These are phyloP conservation scores for Pinna nobilis DNA, from an alignment of 1,140 invertebrate species.

Conservation along the genomic window DNA sequence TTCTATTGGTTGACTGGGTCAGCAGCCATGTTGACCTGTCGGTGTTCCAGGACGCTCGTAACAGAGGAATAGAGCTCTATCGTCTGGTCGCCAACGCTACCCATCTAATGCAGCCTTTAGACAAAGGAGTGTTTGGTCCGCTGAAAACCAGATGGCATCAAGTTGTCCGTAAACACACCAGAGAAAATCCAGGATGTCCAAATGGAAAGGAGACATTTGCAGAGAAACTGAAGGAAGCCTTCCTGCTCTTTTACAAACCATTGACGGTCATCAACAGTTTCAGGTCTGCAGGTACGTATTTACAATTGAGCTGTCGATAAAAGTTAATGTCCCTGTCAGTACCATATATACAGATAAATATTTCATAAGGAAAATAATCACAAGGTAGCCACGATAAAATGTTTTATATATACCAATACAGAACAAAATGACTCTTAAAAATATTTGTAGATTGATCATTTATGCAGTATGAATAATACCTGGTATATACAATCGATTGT, in stretches of 20 bases:
- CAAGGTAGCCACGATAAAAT: no score
- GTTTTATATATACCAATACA: no score
- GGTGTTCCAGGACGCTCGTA: slow-evolving; percentile 22
- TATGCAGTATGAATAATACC: no score
- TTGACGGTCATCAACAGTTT: slow-evolving; percentile 43
- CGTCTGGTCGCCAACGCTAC: slow-evolving; percentile 45
- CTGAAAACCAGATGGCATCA: slow-evolving; percentile 36
- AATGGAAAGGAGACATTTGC: slow-evolving; percentile 42
- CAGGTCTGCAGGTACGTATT: no score
- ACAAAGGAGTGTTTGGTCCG: slow-evolving; percentile 44
- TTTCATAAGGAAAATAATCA: no score
- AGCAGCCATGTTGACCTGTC: slow-evolving; percentile 24
- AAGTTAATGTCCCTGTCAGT: no score
- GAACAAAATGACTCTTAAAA: no score
- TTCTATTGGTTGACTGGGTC: no score
- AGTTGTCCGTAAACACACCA: slow-evolving; percentile 19
- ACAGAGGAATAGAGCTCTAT: slow-evolving; percentile 35
- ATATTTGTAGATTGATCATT: no score
- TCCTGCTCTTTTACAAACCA: slow-evolving; percentile 44
- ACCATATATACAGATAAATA: no score
- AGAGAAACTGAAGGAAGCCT: slow-evolving; percentile 45
- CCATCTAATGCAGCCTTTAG: slow-evolving; percentile 47
- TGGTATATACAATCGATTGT: no score
- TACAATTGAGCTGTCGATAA: no score
- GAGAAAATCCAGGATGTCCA: slow-evolving; percentile 34